A percentile compares a stretch with the other conserved stretches of the same genome.
These are phyloP conservation scores for Sussaba pulchella DNA, from an alignment of 2,888 invertebrate genomes.

Conservation along the genomic window DNA sequence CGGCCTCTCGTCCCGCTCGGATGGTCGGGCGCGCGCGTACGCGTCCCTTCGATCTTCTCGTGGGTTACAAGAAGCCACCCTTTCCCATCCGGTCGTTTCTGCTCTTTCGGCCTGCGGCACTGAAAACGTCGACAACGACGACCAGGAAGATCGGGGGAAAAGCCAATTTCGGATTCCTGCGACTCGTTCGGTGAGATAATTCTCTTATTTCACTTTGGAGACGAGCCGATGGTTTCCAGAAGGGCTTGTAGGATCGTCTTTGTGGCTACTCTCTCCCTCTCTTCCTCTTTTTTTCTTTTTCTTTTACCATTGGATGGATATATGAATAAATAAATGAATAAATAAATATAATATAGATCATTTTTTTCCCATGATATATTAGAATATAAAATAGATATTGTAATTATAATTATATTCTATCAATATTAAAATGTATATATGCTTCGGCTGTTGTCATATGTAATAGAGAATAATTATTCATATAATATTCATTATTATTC, in stretches of 20 bases:
- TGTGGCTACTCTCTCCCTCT: background rate
- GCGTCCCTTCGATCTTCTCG: constrained; percentile 34
- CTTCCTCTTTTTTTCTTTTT: background rate
- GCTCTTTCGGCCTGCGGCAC: constrained; percentile 1
- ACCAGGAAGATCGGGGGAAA: constrained; percentile 31
- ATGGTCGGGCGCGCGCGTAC: too few species aligned
- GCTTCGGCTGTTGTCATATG: too few species aligned
- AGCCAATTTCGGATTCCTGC: constrained; percentile 57
- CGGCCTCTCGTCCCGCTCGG: background rate
- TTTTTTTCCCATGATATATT: too few species aligned
- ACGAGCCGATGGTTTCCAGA: background rate
- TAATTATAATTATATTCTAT: too few species aligned
- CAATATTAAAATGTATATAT: too few species aligned
- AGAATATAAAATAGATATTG: too few species aligned
- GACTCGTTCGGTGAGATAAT: constrained; percentile 44
- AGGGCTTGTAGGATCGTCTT: background rate
- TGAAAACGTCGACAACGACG: background rate
- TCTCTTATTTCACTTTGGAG: constrained; percentile 12
- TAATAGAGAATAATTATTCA: too few species aligned
- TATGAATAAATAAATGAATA: too few species aligned
- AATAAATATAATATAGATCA: too few species aligned
- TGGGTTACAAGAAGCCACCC: constrained; percentile 34
- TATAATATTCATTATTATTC: too few species aligned
- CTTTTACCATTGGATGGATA: too few species aligned
- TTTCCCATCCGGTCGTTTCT: constrained; percentile 17